Percentiles rank a stretch among this genome's conserved stretches.
phyloP scores from a whole-genome alignment of 2,888 invertebrate genomes.

The Hirtodrosophila alboralis region DNA sequence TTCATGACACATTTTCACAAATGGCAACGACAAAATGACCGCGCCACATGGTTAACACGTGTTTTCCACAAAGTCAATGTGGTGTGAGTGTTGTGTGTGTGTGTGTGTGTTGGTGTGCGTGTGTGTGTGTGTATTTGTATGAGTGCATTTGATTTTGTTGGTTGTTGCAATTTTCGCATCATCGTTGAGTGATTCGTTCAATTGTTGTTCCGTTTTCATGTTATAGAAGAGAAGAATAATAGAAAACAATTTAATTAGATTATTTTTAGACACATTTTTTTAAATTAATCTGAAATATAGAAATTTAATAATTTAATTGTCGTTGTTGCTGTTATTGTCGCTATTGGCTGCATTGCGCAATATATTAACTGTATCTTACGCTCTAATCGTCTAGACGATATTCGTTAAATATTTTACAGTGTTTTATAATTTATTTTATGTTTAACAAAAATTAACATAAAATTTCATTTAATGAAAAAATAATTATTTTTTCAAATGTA shows the following conservation, averaged over 20 bases:
- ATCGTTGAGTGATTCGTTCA: conserved; percentile 40
- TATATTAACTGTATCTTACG: no score
- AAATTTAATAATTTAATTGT: no score
- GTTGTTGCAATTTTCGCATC: conserved; percentile 39
- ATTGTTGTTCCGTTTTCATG: conserved; percentile 41
- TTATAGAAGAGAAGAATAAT: conserved; percentile 1
- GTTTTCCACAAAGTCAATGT: conserved; percentile 53
- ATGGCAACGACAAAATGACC: conserved; percentile 61
- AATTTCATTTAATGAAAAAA: no score
- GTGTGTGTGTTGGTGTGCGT: conserved; percentile 14
- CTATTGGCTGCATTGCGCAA: neutral
- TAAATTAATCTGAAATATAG: conserved; percentile 3
- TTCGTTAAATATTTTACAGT: no score
- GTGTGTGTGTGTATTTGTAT: conserved; percentile 17
- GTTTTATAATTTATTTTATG: no score
- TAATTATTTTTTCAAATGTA: no score
- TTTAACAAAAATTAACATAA: no score
- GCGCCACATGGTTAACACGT: conserved; percentile 72
- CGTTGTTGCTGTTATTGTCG: conserved; percentile 16
- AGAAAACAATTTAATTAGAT: conserved; percentile 28
- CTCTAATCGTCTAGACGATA: no score
- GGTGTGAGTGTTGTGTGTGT: conserved; percentile 1
- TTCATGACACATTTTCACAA: conserved; percentile 70
- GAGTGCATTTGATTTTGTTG: conserved; percentile 48
- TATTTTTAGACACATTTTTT: conserved; percentile 9